These are phyloP conservation scores for Vimba vimba DNA, from an alignment of 2,113 vertebrate species.

Conservation along the genomic window DNA sequence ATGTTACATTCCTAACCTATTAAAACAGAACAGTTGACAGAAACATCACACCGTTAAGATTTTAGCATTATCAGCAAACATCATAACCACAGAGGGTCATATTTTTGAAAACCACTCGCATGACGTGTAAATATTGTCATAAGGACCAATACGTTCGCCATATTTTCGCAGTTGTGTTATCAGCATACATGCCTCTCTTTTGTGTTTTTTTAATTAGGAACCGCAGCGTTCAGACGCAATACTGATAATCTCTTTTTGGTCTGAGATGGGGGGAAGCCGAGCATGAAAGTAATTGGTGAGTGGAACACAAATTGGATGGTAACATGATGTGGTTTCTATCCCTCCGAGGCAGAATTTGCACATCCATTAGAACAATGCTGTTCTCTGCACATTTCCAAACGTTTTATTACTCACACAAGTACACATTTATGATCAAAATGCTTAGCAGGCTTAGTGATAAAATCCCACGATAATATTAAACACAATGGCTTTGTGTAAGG, in stretches of 20 bases:
- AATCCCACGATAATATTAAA: slow-evolving; percentile 35
- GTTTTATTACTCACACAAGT: slow-evolving; percentile 62
- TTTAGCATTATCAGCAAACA: not conserved
- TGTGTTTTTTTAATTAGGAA: slow-evolving; percentile 76
- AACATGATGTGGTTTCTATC: slow-evolving; percentile 71
- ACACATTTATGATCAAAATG: slow-evolving; percentile 62
- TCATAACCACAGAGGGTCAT: not conserved
- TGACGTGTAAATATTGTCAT: slow-evolving; percentile 18
- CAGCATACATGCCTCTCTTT: slow-evolving; percentile 70
- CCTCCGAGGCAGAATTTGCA: slow-evolving; percentile 74
- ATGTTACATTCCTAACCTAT: not conserved
- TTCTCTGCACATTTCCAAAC: slow-evolving; percentile 64
- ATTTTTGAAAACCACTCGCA: not conserved
- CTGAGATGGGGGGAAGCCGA: slow-evolving; percentile 72
- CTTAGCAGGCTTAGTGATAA: slow-evolving; percentile 64
- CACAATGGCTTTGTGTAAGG: not conserved
- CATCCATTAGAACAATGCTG: slow-evolving; percentile 74
- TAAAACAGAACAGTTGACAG: not conserved
- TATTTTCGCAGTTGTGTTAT: slow-evolving; percentile 52
- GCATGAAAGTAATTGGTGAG: slow-evolving; percentile 81
- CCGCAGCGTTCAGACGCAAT: slow-evolving; percentile 70
- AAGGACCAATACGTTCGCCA: not conserved
- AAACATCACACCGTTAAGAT: not conserved
- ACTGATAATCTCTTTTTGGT: slow-evolving; percentile 77
- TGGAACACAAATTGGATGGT: slow-evolving; percentile 79